Evolutionary conservation across 2,888 invertebrate genomes (phyloP).

Genomic region (Glaucopsyche alexis): DNA sequence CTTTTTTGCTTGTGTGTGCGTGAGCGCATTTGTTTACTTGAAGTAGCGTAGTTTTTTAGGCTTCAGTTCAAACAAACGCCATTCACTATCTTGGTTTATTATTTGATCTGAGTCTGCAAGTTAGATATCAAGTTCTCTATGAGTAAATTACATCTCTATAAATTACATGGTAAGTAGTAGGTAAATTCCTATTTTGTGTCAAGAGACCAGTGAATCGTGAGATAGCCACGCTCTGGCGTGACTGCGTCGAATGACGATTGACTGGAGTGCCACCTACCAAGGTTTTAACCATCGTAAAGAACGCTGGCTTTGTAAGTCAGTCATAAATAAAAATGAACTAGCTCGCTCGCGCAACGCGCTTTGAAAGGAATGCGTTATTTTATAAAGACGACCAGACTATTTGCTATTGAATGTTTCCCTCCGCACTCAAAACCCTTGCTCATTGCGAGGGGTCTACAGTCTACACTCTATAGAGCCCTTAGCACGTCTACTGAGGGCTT

Average conservation of each 20-base stretch:
- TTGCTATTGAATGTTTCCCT: constrained; percentile 17
- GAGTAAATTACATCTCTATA: too few species aligned
- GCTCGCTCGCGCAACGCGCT: background rate
- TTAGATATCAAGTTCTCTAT: background rate
- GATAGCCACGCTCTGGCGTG: too few species aligned
- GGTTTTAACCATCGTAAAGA: background rate
- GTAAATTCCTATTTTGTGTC: too few species aligned
- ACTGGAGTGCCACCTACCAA: too few species aligned
- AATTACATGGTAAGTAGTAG: too few species aligned
- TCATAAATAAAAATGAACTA: background rate
- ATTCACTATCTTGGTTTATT: too few species aligned
- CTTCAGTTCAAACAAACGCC: too few species aligned
- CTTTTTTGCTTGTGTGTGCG: too few species aligned
- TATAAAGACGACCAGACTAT: constrained; percentile 5
- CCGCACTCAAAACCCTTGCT: constrained; percentile 10
- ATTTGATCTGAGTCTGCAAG: background rate
- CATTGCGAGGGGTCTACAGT: background rate
- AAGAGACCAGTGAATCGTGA: too few species aligned
- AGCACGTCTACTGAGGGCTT: background rate
- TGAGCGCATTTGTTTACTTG: too few species aligned
- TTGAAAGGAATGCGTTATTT: constrained; percentile 7
- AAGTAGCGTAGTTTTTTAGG: too few species aligned
- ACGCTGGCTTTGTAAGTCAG: background rate
- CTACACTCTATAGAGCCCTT: background rate
- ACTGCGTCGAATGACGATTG: too few species aligned